These are phyloP conservation scores for Acanthopagrus latus DNA, from an alignment of 2,797 vertebrate genomes.

Conservation along the genomic window DNA sequence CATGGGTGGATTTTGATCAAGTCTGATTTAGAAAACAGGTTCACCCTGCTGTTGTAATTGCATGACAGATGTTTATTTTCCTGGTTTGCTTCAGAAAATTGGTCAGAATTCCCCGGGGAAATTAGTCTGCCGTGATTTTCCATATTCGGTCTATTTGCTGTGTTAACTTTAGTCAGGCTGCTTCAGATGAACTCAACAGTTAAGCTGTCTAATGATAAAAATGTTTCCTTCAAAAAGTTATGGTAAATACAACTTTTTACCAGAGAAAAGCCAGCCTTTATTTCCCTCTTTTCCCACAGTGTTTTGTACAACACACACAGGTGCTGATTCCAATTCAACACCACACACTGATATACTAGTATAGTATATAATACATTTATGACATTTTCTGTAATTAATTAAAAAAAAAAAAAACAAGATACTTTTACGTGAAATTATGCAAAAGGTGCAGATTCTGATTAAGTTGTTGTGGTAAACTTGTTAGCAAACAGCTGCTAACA, in stretches of 20 bases:
- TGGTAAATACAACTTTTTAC: not conserved
- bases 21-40: conserved; percentile 26
- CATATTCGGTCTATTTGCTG: conserved; percentile 1
- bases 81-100: not conserved
- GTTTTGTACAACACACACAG: not conserved
- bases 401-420: not conserved
- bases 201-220: not conserved
- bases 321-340: not conserved
- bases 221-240: not conserved
- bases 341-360: not conserved
- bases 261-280: not conserved
- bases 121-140: conserved; percentile 8
- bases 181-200: not conserved
- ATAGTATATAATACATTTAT: not conserved
- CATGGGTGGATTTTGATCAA: conserved; percentile 3
- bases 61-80: conserved; percentile 3
- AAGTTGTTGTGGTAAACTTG: not conserved
- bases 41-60: conserved; percentile 6
- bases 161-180: not conserved
- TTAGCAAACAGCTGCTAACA: not conserved
- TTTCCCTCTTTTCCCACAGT: not conserved
- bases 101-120: conserved; percentile 7
- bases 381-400: not conserved
- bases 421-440: too few relatives aligned
- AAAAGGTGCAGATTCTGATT: too few relatives aligned